These are phyloP conservation scores for Callaeas wilsoni DNA, from an alignment of 2,113 vertebrate genomes.

Conservation along the genomic window DNA sequence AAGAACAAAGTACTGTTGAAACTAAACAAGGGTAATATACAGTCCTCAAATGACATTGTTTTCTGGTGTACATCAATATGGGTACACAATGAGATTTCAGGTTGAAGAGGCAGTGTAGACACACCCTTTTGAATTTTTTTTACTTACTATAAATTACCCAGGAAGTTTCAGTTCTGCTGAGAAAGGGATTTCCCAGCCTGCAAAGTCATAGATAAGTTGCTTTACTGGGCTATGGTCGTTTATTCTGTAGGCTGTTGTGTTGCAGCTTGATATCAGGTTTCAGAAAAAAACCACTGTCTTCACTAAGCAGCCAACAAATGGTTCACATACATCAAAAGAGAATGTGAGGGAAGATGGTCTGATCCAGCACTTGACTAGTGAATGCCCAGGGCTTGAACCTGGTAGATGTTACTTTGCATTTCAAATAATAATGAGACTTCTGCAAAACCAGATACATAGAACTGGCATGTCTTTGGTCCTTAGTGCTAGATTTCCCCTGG, in stretches of 20 bases:
- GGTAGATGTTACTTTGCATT: background rate
- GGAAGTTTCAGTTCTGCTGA: background rate
- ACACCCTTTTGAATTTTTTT: background rate
- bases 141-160: background rate
- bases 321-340: background rate
- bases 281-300: background rate
- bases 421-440: background rate
- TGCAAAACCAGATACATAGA: background rate
- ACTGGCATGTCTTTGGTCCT: background rate
- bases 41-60: background rate
- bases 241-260: background rate
- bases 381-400: background rate
- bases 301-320: background rate
- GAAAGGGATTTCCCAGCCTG: background rate
- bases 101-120: background rate
- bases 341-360: background rate
- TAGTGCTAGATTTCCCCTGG: background rate
- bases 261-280: background rate
- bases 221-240: background rate
- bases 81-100: background rate
- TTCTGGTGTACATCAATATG: background rate
- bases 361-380: background rate
- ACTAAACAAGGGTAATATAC: background rate
- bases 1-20: background rate
- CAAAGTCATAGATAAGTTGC: background rate